A percentile compares a stretch with the other conserved stretches of the same genome.
Conservation (phyloP, 1,140 invertebrate species). For the Drosophila melanogaster region Release_6_plus_ISO1_MT NT_033777.3:5309001-5309500, state of each 20-base stretch:
- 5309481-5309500: conserved; percentile 32
- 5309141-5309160: conserved; percentile 5
- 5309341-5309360: conserved; percentile 51
- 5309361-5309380: conserved; percentile 45
- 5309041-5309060: conserved; percentile 14
- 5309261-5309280: not conserved
- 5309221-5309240: not conserved
- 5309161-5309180: conserved; percentile 18
- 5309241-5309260: not conserved
- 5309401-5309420: conserved; percentile 41
- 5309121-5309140: conserved; percentile 26
- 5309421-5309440: conserved; percentile 17
- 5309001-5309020: conserved; percentile 13
- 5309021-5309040: conserved; percentile 12
- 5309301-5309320: not conserved
- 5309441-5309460: conserved; percentile 55
- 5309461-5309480: conserved; percentile 56
- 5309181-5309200: conserved; percentile 12
- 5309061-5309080: conserved; percentile 29
- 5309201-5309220: not conserved
- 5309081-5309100: conserved; percentile 40
- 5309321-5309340: conserved; percentile 8
- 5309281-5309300: not conserved
- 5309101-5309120: conserved; percentile 4
- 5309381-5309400: conserved; percentile 52